Evolutionary conservation across 92 coral and sea anemone species (phyloP).

Genomic region (Pocillopora grandis): DNA sequence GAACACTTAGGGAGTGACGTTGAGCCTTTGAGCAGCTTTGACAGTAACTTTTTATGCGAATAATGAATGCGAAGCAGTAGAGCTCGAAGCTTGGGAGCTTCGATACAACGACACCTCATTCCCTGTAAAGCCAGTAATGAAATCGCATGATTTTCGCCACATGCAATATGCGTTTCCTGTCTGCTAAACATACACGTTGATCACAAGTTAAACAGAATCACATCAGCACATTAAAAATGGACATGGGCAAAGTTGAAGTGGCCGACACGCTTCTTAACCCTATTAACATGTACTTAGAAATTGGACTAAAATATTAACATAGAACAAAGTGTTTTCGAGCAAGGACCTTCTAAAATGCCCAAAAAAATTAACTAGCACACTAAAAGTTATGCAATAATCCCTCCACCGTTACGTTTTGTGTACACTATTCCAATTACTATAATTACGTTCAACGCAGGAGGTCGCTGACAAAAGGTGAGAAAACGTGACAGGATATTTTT

Average conservation of each 20-base stretch:
- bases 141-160: no score
- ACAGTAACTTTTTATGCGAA: slow-evolving; percentile 10
- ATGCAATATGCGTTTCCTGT: no score
- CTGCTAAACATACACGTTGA: no score
- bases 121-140: no score
- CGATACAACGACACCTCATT: no score
- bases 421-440: slow-evolving; percentile 10
- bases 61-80: not conserved
- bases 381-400: not conserved
- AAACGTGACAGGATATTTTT: slow-evolving; percentile 22
- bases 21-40: slow-evolving; percentile 38
- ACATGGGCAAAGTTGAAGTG: not conserved
- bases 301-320: not conserved
- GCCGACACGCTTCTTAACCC: not conserved
- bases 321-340: not conserved
- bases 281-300: slow-evolving; percentile 6
- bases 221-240: no score
- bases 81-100: no score
- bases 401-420: slow-evolving; percentile 19
- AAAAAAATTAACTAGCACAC: not conserved
- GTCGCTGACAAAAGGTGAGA: slow-evolving; percentile 26
- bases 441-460: slow-evolving; percentile 34
- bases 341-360: not conserved
- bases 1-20: slow-evolving; percentile 14
- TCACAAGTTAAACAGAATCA: no score